A percentile compares a stretch with the other conserved stretches of the same genome.
These are phyloP conservation scores for Lophius americanus DNA, from an alignment of 2,797 vertebrate species.

Conservation along the genomic window DNA sequence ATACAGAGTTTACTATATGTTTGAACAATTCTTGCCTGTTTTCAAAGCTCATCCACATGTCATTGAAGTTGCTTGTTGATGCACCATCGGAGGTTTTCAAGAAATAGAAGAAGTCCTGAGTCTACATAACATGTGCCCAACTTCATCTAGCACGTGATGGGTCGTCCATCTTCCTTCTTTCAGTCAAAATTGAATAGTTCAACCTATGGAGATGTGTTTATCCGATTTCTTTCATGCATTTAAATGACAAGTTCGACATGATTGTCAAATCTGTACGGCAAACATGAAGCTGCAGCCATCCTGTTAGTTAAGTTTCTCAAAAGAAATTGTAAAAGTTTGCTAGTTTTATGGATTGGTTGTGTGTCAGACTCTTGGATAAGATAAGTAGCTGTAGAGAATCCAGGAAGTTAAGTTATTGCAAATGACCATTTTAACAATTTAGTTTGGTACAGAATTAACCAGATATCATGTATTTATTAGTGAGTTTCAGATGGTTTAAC, in stretches of 20 bases:
- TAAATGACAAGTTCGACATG: neutral
- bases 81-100: conserved; percentile 44
- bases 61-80: conserved; percentile 5
- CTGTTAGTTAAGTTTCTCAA: neutral
- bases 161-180: neutral
- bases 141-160: conserved; percentile 12
- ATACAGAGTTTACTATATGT: conserved; percentile 19
- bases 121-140: conserved; percentile 17
- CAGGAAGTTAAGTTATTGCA: neutral
- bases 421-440: neutral
- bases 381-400: neutral
- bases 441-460: neutral
- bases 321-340: neutral
- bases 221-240: conserved; percentile 4
- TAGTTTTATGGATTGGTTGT: too few species aligned
- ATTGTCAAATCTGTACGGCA: neutral
- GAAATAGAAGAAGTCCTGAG: conserved; percentile 16
- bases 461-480: neutral
- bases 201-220: neutral
- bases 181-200: conserved; percentile 7
- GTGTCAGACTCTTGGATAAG: neutral
- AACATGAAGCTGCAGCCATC: neutral
- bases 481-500: neutral
- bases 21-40: conserved; percentile 22
- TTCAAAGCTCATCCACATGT: conserved; percentile 3